A percentile compares a stretch with the other conserved stretches of the same genome.
Conservation (phyloP, 2,797 vertebrate genomes). For the Eurystomus glaucurus region DNA sequence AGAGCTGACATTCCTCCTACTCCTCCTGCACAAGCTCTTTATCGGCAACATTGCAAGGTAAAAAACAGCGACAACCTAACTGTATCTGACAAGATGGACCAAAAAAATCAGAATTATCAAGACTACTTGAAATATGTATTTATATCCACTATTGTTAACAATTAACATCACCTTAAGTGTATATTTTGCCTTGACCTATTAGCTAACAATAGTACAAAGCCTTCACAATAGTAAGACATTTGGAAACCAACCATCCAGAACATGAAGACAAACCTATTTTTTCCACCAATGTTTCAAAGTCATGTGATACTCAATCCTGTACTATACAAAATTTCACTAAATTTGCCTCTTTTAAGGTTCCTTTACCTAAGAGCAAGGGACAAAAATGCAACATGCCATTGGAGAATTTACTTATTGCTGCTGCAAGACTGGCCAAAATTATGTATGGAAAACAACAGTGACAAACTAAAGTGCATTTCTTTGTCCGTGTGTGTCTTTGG, state of each 20-base stretch:
- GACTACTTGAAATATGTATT: background rate
- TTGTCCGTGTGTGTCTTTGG: background rate
- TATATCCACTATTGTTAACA: background rate
- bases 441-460: background rate
- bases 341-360: background rate
- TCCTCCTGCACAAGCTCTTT: background rate
- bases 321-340: background rate
- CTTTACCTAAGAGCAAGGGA: background rate
- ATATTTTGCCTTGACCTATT: background rate
- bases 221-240: background rate
- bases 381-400: background rate
- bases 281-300: background rate
- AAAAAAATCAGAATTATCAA: background rate
- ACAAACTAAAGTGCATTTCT: background rate
- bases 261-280: background rate
- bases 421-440: background rate
- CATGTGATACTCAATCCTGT: accelerated
- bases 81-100: background rate
- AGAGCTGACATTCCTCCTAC: background rate
- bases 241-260: background rate
- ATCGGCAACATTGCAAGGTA: background rate
- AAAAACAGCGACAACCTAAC: background rate
- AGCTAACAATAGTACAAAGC: background rate
- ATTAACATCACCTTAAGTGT: accelerated
- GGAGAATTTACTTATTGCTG: background rate